Conservation (phyloP, 2,797 vertebrate species). For the Hydrolagus colliei region DNA sequence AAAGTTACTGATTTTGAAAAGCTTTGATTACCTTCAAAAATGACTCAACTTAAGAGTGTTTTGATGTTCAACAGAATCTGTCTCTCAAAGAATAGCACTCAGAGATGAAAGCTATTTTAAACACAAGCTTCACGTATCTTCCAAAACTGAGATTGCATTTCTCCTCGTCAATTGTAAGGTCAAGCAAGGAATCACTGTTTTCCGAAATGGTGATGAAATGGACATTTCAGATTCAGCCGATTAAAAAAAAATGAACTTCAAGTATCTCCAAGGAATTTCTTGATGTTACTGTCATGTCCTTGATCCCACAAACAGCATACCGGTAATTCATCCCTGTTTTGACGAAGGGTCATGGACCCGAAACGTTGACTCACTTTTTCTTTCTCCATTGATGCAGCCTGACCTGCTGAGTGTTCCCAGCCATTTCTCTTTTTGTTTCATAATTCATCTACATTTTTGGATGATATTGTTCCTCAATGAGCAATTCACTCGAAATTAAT, state of each 20-base stretch:
- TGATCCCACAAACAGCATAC: neutral
- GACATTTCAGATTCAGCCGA: neutral
- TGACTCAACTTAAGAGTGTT: no score
- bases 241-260: neutral
- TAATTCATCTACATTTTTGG: neutral
- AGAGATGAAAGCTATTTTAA: neutral
- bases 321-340: no score
- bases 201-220: neutral
- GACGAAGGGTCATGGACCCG: no score
- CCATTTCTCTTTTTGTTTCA: no score
- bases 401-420: no score
- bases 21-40: no score
- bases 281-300: neutral
- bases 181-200: neutral
- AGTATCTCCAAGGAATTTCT: no score
- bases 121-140: slow-evolving; percentile 1
- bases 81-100: no score
- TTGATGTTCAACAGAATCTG: no score
- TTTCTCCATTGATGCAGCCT: no score
- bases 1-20: no score
- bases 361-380: no score
- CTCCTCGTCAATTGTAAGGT: neutral
- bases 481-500: neutral
- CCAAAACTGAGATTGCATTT: neutral
- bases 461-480: neutral